Evolutionary conservation across 2,888 invertebrate genomes (phyloP), one percentile per base, ranked within the genome.

Genomic region (Melieria omissa): DNA sequence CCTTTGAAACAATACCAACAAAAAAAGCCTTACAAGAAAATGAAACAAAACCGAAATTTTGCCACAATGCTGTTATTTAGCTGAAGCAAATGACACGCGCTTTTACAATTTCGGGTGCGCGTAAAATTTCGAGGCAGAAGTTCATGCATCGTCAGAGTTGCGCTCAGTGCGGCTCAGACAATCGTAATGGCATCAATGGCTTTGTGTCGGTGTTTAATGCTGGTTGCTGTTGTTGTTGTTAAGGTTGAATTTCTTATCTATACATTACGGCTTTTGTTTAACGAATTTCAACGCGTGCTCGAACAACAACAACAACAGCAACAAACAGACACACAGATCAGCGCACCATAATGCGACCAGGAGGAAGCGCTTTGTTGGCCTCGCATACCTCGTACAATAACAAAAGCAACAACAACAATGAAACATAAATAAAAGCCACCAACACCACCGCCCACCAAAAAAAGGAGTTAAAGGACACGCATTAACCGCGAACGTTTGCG

Each of bases 401-500:
- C 52, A 52, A 52, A 52, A 49, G 7, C 29, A 52, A 52, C 52
- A 52, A 6, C 5, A 6, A 52, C 6, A 52, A 52, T n/a, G n/a
- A 9, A 52, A 52, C 5, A 52, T n/a, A 6, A 52, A 52, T n/a
- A 12, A 9, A 52, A 6, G 3, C 5, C 12, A 52, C 52, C 7
- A 52, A 52, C 14, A 7, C n/a, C 16, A 16, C 29, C 29, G 3
- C 29, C 29, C 29, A 29, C 9, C 9, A 62, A 47, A 14, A 16
- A 45, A 52, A 52, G 12, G 52, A 52, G 6, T n/a, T 9, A 14
- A 63, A 69, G 63, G 63, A 57, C 77, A 77, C 72, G 73, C 76
- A 75, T 75, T 74, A 74, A 73, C 73, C 72, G 74, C 70, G 69
- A 75, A 76, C 74, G 76, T 77, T 77, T 77, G 74, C 73, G 70